These are phyloP conservation scores for Myodes glareolus DNA, from an alignment of 2,113 vertebrate genomes.

Conservation along the genomic window DNA sequence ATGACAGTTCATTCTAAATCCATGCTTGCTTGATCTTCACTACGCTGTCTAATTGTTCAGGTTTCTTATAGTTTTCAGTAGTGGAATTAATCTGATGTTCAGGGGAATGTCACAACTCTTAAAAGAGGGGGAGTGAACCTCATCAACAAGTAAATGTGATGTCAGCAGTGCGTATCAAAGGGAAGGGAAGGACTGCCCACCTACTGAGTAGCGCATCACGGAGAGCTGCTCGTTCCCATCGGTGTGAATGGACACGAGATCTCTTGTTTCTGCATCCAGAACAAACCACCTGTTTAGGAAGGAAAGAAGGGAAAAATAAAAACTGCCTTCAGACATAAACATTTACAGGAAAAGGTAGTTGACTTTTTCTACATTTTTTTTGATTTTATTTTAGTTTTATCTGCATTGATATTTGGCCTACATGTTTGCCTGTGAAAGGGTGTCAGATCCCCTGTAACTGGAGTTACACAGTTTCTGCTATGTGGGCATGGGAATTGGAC, in stretches of 20 bases:
- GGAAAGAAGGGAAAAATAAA: constrained; percentile 73
- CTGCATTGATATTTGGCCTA: neutral
- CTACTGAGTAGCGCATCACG: constrained; percentile 96
- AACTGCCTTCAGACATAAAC: constrained; percentile 29
- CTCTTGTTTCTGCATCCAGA: constrained; percentile 96
- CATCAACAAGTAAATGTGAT: constrained; percentile 17
- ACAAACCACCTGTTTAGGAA: constrained; percentile 94
- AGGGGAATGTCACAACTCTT: constrained; percentile 25
- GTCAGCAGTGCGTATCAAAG: neutral
- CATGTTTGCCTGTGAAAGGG: neutral
- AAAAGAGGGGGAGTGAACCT: neutral
- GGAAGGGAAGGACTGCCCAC: constrained; percentile 84
- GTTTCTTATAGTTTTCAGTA: constrained; percentile 50
- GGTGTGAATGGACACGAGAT: constrained; percentile 97
- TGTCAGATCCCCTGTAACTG: neutral
- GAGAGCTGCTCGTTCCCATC: constrained; percentile 98
- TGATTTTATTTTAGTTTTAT: neutral
- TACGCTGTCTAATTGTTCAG: constrained; percentile 16
- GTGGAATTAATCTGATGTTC: neutral
- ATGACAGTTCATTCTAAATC: constrained; percentile 53
- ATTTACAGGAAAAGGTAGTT: neutral
- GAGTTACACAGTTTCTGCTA: neutral
- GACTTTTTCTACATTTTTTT: neutral
- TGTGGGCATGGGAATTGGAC: neutral
- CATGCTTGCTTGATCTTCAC: constrained; percentile 13